Conservation (phyloP, 30 jellyfish, hydroid and myxozoan species). For the Mastigias papua region DNA sequence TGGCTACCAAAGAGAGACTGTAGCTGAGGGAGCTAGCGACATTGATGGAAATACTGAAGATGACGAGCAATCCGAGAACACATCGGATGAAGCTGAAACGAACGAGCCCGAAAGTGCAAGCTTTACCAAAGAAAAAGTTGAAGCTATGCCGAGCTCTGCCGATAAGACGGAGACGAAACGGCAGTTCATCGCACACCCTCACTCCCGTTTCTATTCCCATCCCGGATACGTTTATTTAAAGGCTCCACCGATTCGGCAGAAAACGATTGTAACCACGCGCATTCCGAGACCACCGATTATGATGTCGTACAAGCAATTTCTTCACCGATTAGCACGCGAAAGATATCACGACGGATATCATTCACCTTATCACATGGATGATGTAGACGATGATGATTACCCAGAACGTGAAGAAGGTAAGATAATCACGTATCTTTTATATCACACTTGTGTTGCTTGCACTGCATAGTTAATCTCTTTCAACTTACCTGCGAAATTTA, state of each 20-base stretch:
- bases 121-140: background rate
- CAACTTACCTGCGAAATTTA: too few species aligned
- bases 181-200: constrained; percentile 90
- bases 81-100: constrained; percentile 27
- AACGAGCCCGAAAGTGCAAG: constrained; percentile 11
- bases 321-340: constrained; percentile 69
- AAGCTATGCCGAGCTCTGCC: constrained; percentile 16
- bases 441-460: background rate
- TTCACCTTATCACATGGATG: constrained; percentile 33
- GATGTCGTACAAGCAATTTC: constrained; percentile 86
- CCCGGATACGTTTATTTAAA: constrained; percentile 91
- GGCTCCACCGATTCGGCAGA: constrained; percentile 96
- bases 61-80: constrained; percentile 43
- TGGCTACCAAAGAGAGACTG: constrained; percentile 57
- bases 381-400: constrained; percentile 57
- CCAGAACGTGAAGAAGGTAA: constrained; percentile 64
- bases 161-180: constrained; percentile 65
- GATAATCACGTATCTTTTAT: background rate
- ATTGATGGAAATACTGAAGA: constrained; percentile 21
- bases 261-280: constrained; percentile 92
- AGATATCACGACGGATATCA: constrained; percentile 27
- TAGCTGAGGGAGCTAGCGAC: constrained; percentile 21
- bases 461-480: background rate
- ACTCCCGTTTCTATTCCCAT: constrained; percentile 63
- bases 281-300: constrained; percentile 96